These are phyloP conservation scores for Conus betulinus DNA, from an alignment of 1,140 invertebrate genomes.

Conservation along the genomic window DNA sequence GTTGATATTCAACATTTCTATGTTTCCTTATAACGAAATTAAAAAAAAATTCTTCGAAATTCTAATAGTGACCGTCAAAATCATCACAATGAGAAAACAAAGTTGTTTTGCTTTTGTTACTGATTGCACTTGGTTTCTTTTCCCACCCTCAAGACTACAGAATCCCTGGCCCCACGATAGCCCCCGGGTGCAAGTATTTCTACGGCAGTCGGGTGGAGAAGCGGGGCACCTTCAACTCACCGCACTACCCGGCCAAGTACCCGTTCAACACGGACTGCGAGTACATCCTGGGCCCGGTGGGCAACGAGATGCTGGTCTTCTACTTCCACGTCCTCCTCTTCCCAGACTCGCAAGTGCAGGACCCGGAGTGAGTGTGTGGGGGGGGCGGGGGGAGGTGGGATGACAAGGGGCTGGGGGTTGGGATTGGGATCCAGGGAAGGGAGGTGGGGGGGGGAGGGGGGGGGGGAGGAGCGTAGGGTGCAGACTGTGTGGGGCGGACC, in stretches of 20 bases:
- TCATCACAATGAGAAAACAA: too few species aligned
- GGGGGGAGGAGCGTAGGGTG: too few species aligned
- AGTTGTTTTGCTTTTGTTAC: not conserved
- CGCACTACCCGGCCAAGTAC: constrained; percentile 96
- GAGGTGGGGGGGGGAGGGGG: too few species aligned
- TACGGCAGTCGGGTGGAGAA: constrained; percentile 91
- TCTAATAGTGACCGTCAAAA: too few species aligned
- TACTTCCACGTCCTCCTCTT: constrained; percentile 59
- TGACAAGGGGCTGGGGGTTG: too few species aligned
- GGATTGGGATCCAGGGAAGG: too few species aligned
- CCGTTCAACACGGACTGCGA: constrained; percentile 94
- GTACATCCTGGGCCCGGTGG: constrained; percentile 83
- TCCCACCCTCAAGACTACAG: constrained; percentile 76
- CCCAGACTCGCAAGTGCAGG: constrained; percentile 31
- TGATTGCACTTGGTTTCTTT: not conserved
- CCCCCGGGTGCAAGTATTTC: constrained; percentile 91
- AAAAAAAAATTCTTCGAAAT: too few species aligned
- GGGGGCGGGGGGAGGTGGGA: too few species aligned
- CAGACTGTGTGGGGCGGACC: too few species aligned
- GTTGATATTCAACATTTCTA: too few species aligned
- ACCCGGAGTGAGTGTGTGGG: constrained; percentile 3
- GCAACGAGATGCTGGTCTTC: constrained; percentile 52
- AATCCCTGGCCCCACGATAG: constrained; percentile 89
- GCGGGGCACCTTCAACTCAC: constrained; percentile 94
- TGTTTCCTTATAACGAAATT: too few species aligned